phyloP scores from a whole-genome alignment of 1,140 invertebrate species.

The Dryas iulia region DNA sequence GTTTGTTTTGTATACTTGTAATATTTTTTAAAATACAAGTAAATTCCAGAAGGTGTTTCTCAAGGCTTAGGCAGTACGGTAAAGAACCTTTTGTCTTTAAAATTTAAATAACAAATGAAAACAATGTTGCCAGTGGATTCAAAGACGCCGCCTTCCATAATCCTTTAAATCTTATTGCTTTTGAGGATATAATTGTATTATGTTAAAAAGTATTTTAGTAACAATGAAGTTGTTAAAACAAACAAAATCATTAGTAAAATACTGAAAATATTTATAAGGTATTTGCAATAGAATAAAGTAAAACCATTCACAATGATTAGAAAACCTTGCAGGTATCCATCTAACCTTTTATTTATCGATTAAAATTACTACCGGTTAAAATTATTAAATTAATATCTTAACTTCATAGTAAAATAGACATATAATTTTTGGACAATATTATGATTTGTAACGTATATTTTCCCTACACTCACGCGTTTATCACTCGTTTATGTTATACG shows the following conservation, averaged over 20 bases:
- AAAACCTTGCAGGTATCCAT: too few species aligned
- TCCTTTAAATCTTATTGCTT: slow-evolving; percentile 15
- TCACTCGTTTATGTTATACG: too few species aligned
- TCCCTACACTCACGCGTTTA: too few species aligned
- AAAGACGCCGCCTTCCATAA: slow-evolving; percentile 13
- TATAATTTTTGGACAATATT: too few species aligned
- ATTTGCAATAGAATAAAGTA: too few species aligned
- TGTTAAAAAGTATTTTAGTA: slow-evolving; percentile 9
- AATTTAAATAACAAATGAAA: slow-evolving; percentile 10
- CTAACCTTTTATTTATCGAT: too few species aligned
- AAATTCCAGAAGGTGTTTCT: slow-evolving; percentile 25
- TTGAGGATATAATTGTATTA: slow-evolving; percentile 15
- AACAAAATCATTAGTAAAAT: slow-evolving; percentile 10
- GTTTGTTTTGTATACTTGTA: not conserved
- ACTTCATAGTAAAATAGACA: too few species aligned
- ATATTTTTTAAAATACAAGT: not conserved
- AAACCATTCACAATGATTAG: too few species aligned
- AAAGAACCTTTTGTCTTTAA: not conserved
- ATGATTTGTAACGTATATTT: too few species aligned
- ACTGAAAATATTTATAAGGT: too few species aligned
- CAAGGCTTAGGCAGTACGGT: not conserved
- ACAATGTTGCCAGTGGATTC: slow-evolving; percentile 15
- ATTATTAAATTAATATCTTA: too few species aligned
- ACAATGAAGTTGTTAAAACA: slow-evolving; percentile 6
- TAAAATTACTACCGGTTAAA: too few species aligned